Percentiles rank a stretch among this genome's conserved stretches.
phyloP scores from a whole-genome alignment of 2,888 invertebrate species.

The Clunio marinus region DNA sequence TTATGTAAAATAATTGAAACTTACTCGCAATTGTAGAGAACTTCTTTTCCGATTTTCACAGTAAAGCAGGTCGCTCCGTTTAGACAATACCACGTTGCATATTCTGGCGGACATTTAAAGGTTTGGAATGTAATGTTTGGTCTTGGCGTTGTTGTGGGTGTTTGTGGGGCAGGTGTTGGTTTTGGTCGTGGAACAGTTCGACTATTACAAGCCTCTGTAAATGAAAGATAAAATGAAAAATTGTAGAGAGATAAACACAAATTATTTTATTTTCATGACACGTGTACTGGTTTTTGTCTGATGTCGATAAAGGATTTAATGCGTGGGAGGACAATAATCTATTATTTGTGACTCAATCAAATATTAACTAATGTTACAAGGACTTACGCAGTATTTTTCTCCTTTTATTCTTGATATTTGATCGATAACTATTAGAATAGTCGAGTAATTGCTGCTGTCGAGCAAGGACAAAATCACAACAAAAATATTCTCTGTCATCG shows the following conservation, averaged over 20 bases:
- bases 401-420: too few species aligned
- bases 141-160: constrained; percentile 72
- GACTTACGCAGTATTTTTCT: neutral
- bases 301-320: neutral
- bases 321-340: neutral
- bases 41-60: constrained; percentile 86
- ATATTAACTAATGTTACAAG: neutral
- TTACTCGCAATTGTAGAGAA: constrained; percentile 87
- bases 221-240: neutral
- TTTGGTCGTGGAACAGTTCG: constrained; percentile 47
- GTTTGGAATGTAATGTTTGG: constrained; percentile 95
- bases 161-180: constrained; percentile 69
- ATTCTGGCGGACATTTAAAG: constrained; percentile 86
- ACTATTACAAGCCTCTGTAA: constrained; percentile 49
- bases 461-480: neutral
- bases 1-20: constrained; percentile 40
- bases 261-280: too few species aligned
- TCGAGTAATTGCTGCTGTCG: neutral
- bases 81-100: constrained; percentile 92
- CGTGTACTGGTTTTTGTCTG: neutral
- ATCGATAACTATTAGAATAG: neutral
- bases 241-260: neutral
- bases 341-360: neutral
- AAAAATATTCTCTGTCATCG: too few species aligned
- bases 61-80: constrained; percentile 94